A percentile compares a stretch with the other conserved stretches of the same genome.
Conservation (phyloP, 2,113 vertebrate genomes). For the Halichoeres trimaculatus region DNA sequence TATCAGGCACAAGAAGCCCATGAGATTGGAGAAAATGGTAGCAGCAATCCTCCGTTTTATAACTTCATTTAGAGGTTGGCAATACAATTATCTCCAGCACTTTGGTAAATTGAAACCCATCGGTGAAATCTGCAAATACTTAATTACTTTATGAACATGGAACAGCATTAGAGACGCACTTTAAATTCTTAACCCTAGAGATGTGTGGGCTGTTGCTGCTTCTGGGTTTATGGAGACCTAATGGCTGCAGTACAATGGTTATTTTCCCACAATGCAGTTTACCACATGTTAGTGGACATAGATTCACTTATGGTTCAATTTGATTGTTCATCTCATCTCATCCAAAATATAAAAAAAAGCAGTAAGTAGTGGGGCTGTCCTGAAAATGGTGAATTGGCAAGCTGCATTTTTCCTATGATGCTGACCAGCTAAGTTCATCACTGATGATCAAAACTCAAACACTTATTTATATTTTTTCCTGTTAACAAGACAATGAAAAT, state of each 20-base stretch:
- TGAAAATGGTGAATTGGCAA: too few species aligned
- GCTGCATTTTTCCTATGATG: too few species aligned
- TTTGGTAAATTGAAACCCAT: conserved; percentile 33
- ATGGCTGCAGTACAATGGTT: background rate
- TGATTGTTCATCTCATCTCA: too few species aligned
- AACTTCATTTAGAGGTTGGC: conserved; percentile 27
- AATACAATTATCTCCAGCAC: conserved; percentile 32
- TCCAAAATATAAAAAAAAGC: too few species aligned
- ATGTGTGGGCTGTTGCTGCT: background rate
- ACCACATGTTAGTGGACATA: too few species aligned
- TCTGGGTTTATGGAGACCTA: background rate
- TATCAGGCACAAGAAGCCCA: conserved; percentile 24
- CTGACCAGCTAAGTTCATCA: too few species aligned
- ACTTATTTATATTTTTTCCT: too few species aligned
- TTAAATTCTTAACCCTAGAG: conserved; percentile 15
- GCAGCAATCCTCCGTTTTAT: conserved; percentile 27
- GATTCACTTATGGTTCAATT: too few species aligned
- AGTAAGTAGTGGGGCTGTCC: too few species aligned
- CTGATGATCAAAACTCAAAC: too few species aligned
- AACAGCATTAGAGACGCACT: conserved; percentile 7
- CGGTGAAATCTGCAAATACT: conserved; percentile 13
- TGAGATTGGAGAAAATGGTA: background rate
- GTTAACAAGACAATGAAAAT: too few species aligned
- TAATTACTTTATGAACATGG: conserved; percentile 27
- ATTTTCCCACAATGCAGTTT: background rate